phyloP scores from a whole-genome alignment of 2,888 invertebrate genomes.

The Hedychridium roseum region DNA sequence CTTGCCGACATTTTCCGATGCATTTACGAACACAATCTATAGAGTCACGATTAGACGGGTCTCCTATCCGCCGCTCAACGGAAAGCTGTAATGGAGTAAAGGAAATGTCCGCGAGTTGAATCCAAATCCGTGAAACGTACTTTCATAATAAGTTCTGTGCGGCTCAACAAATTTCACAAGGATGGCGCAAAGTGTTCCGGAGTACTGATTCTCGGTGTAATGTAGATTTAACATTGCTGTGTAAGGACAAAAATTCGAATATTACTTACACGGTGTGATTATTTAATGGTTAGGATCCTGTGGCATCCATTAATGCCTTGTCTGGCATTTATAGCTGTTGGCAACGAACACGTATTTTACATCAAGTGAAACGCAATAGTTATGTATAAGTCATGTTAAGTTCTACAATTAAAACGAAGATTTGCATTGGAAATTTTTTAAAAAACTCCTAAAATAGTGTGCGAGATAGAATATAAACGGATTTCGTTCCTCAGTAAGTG shows the following conservation, averaged over 20 bases:
- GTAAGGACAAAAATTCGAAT: constrained; percentile 23
- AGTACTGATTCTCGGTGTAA: constrained; percentile 25
- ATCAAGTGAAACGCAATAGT: too few relatives aligned
- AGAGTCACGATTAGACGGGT: too few relatives aligned
- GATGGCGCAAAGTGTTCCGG: constrained; percentile 25
- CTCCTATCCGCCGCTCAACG: constrained; percentile 18
- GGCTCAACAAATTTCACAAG: constrained; percentile 14
- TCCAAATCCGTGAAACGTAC: constrained; percentile 25
- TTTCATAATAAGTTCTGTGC: constrained; percentile 6
- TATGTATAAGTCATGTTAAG: too few relatives aligned
- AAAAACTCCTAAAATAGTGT: too few relatives aligned
- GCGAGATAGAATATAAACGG: too few relatives aligned
- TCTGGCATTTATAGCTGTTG: constrained; percentile 32
- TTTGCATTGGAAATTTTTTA: too few relatives aligned
- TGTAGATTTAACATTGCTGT: constrained; percentile 23
- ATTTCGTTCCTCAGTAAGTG: too few relatives aligned
- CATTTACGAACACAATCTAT: too few relatives aligned
- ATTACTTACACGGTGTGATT: constrained; percentile 15
- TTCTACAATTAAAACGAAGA: too few relatives aligned
- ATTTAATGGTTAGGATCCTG: constrained; percentile 51
- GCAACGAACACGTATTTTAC: constrained; percentile 9
- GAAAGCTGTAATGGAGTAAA: constrained; percentile 38
- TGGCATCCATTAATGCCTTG: constrained; percentile 49
- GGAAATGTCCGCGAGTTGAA: constrained; percentile 26
- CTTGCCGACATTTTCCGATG: too few relatives aligned